phyloP scores from a whole-genome alignment of 2,797 vertebrate species.

The Lemur catta region DNA sequence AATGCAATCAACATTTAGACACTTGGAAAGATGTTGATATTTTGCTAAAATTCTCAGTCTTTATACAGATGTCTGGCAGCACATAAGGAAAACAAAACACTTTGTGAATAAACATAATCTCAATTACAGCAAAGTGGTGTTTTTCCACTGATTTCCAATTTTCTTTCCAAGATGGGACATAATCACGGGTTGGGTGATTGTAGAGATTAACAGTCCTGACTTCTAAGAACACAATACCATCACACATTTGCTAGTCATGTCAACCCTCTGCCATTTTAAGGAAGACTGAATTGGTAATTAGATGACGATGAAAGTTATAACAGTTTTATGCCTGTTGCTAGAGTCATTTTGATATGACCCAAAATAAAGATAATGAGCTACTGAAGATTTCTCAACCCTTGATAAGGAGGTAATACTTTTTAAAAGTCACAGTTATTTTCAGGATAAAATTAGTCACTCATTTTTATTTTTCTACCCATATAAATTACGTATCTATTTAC shows the following conservation, averaged over 20 bases:
- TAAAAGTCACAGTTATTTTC: not conserved
- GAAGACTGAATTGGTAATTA: not conserved
- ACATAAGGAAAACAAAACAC: slow-evolving; percentile 61
- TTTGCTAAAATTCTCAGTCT: slow-evolving; percentile 49
- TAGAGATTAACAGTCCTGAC: not conserved
- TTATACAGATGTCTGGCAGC: slow-evolving; percentile 65
- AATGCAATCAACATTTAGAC: slow-evolving; percentile 47
- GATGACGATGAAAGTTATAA: not conserved
- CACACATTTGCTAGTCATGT: not conserved
- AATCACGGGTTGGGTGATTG: slow-evolving; percentile 34
- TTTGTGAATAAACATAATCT: slow-evolving; percentile 68
- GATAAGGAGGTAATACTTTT: not conserved
- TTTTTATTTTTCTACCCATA: not conserved
- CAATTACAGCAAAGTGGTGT: slow-evolving; percentile 59
- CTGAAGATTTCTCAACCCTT: not conserved
- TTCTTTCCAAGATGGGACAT: slow-evolving; percentile 1
- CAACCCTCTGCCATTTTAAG: not conserved
- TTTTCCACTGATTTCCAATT: slow-evolving; percentile 54
- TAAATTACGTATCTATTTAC: not conserved
- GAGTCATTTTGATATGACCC: not conserved
- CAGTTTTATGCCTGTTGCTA: not conserved
- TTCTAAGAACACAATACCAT: not conserved
- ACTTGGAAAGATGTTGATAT: slow-evolving; percentile 61
- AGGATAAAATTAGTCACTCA: not conserved
- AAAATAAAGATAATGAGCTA: not conserved